These are phyloP conservation scores for Emberiza fucata DNA, from an alignment of 2,113 vertebrate genomes.

Conservation along the genomic window DNA sequence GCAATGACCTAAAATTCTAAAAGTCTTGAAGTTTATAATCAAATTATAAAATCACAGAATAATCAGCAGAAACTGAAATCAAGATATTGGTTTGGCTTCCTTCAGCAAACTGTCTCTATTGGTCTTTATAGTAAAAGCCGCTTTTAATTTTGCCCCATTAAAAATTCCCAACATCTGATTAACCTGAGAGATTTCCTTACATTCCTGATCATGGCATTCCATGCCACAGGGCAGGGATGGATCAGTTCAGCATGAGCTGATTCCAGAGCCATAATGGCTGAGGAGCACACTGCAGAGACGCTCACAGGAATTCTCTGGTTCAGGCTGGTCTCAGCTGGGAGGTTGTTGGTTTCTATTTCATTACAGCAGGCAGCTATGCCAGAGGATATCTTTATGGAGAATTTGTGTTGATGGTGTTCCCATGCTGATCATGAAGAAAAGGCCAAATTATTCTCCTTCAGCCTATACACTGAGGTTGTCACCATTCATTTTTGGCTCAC, in stretches of 20 bases:
- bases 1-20: background rate
- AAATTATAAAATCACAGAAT: background rate
- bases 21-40: background rate
- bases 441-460: conserved; percentile 22
- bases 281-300: background rate
- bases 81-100: background rate
- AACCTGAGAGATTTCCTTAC: background rate
- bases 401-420: background rate
- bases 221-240: background rate
- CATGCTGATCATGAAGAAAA: background rate
- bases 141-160: background rate
- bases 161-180: background rate
- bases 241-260: background rate
- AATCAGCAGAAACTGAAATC: background rate
- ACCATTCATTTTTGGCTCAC: background rate
- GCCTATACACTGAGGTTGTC: background rate
- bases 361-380: background rate
- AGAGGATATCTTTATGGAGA: background rate
- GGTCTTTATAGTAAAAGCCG: background rate
- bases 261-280: background rate
- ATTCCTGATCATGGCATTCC: background rate
- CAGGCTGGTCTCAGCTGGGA: background rate
- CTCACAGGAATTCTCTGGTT: background rate
- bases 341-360: background rate
- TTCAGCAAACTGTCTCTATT: background rate